Conservation (phyloP, 1,140 invertebrate genomes). For the Tetramorium simillimum region DNA sequence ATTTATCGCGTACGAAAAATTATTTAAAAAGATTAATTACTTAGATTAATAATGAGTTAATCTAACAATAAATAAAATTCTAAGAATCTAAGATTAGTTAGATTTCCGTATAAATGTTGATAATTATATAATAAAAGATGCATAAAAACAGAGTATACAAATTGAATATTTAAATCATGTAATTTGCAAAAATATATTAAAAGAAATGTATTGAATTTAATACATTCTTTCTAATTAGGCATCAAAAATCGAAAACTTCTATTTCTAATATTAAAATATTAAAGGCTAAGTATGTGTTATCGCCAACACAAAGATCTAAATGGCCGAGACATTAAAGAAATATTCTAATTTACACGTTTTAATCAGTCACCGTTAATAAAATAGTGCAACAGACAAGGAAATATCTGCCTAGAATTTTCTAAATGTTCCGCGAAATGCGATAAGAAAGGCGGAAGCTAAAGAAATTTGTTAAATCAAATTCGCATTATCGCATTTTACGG, state of each 20-base stretch:
- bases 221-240: not conserved
- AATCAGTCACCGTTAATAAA: not conserved
- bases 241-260: not conserved
- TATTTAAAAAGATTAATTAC: no score
- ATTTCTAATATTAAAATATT: not conserved
- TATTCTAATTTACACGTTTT: not conserved
- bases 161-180: not conserved
- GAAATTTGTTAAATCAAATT: conserved; percentile 45
- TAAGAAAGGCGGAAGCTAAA: not conserved
- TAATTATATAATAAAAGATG: not conserved
- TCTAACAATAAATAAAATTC: no score
- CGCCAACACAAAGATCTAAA: not conserved
- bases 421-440: not conserved
- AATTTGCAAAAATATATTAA: not conserved
- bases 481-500: conserved; percentile 54
- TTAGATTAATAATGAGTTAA: no score
- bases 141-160: not conserved
- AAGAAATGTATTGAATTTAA: not conserved
- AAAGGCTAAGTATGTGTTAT: not conserved
- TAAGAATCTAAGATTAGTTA: no score
- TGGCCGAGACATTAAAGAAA: not conserved
- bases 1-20: not conserved
- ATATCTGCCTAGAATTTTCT: not conserved
- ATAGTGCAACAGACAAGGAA: not conserved
- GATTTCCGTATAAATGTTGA: not conserved